Evolutionary conservation across 2,888 invertebrate genomes (phyloP), one percentile per base, ranked within the genome.

Genomic region (Ctenicera cuprea): DNA sequence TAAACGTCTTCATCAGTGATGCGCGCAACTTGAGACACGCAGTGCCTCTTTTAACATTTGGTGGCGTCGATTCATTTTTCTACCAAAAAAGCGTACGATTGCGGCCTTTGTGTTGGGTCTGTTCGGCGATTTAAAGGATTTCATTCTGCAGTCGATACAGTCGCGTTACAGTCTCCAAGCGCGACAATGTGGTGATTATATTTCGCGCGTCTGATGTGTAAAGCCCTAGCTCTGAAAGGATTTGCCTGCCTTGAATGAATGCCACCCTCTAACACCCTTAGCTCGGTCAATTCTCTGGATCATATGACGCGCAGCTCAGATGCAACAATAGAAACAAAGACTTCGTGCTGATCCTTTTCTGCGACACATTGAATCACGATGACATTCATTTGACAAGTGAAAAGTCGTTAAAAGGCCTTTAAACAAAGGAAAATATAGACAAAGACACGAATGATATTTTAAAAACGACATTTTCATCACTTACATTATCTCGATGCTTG

Each of bases 181-280:
- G 69, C 81, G 82, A 83, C 83, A 83, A 83, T 83, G 82, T 73
- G 82, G 83, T 80, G 83, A 84, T 84, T 84, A 84, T 82, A 80
- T 82, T 82, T 81, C 78, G 77, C 77, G 74, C 80, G 82, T 80
- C 81, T 82, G 83, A 84, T 83, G 83, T 82, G 83, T 77, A 83
- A 83, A 84, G 83, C 83, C 80, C 79, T 22, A 76, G 83, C 79
- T 83, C 81, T 81, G 76, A 79, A 79, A 81, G 83, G 82, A 84
- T 84, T 82, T 82, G 74, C 78, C 73, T 72, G 79, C 73, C 70
- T 77, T 76, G 75, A 81, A 79, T 80, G 82, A 82, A 82, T 81
- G 79, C 80, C 77, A 77, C 78, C 75, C 78, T 75, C 77, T 76
- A 74, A 80, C 79, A 76, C 80, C 78, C 73, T 73, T 65, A 74